A percentile compares a stretch with the other conserved stretches of the same genome.
Conservation (phyloP, 2,888 invertebrate genomes). For the Heliconius cydno region DNA sequence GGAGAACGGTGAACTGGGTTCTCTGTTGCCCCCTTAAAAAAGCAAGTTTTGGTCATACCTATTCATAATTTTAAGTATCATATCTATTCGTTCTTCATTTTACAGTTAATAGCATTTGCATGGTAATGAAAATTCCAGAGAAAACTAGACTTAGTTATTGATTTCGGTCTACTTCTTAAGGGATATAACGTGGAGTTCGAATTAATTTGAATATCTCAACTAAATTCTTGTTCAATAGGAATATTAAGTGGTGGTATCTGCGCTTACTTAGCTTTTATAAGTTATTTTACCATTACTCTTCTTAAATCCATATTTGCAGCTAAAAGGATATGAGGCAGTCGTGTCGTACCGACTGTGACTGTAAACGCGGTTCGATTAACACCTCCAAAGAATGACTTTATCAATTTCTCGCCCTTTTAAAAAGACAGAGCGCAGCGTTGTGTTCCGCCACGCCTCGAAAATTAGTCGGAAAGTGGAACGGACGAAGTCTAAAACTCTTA, state of each 20-base stretch:
- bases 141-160: slow-evolving; percentile 11
- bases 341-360: too few relatives aligned
- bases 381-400: too few relatives aligned
- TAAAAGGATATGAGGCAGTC: too few relatives aligned
- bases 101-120: background rate
- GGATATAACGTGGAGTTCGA: slow-evolving; percentile 2
- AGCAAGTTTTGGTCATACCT: too few relatives aligned
- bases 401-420: too few relatives aligned
- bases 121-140: slow-evolving; percentile 11
- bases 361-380: too few relatives aligned
- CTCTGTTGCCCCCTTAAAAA: too few relatives aligned
- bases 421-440: too few relatives aligned
- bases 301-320: background rate
- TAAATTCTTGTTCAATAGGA: slow-evolving; percentile 10
- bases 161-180: slow-evolving; percentile 5
- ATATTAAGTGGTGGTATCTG: background rate
- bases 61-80: background rate
- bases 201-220: slow-evolving; percentile 18
- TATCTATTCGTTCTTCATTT: background rate
- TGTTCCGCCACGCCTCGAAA: too few relatives aligned
- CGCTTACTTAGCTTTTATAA: background rate
- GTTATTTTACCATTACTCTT: background rate
- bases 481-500: too few relatives aligned
- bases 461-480: too few relatives aligned
- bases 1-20: background rate